These are phyloP conservation scores for Eutrigla gurnardus DNA, from an alignment of 2,797 vertebrate species.

Conservation along the genomic window DNA sequence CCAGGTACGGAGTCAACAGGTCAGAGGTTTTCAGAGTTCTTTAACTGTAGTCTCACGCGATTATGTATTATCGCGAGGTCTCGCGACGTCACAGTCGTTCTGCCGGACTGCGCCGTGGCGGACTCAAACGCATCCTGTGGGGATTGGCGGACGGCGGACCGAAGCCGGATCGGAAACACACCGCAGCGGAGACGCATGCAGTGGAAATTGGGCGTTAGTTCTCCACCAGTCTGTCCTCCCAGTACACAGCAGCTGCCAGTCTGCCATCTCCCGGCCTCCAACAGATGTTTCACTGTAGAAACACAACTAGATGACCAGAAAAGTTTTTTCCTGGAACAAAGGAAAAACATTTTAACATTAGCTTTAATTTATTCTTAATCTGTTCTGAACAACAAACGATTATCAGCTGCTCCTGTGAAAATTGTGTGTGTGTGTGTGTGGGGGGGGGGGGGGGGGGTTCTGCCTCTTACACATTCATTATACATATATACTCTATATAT, in stretches of 20 bases:
- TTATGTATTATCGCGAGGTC: too few species aligned
- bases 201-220: too few species aligned
- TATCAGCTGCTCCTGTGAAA: constrained; percentile 78
- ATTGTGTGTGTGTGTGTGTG: constrained; percentile 75
- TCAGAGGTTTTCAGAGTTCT: too few species aligned
- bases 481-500: constrained; percentile 88
- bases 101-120: too few species aligned
- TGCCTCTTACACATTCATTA: constrained; percentile 86
- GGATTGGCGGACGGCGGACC: too few species aligned
- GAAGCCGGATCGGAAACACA: too few species aligned
- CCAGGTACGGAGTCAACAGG: too few species aligned
- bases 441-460: constrained; percentile 50
- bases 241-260: constrained; percentile 34
- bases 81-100: too few species aligned
- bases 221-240: constrained; percentile 5
- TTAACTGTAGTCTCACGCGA: too few species aligned
- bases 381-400: constrained; percentile 82
- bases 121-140: too few species aligned
- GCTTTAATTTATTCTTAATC: constrained; percentile 81
- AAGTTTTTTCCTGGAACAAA: constrained; percentile 72
- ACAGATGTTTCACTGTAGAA: constrained; percentile 67
- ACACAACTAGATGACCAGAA: constrained; percentile 75
- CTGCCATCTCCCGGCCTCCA: constrained; percentile 45
- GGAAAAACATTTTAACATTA: constrained; percentile 68
- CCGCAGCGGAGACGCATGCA: too few species aligned